Conservation (phyloP, 2,797 vertebrate species). For the Ibycter americanus region DNA sequence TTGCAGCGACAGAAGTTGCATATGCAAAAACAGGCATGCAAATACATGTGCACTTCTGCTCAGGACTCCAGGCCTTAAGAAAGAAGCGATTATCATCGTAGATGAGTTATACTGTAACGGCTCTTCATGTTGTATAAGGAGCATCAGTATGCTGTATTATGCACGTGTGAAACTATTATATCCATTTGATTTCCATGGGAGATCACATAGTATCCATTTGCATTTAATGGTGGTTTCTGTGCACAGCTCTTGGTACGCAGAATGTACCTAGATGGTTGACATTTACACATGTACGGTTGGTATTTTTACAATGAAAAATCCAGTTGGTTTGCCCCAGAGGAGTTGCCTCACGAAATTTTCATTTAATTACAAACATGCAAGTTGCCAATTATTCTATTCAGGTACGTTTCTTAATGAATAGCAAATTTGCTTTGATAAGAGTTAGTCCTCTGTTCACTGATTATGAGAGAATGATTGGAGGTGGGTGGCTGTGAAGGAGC, state of each 20-base stretch:
- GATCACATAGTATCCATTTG: slow-evolving; percentile 35
- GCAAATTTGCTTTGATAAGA: neutral
- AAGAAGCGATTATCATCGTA: slow-evolving; percentile 38
- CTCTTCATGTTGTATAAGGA: slow-evolving; percentile 46
- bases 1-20: slow-evolving; percentile 45
- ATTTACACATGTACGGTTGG: neutral
- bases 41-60: slow-evolving; percentile 35
- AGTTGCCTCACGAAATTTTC: neutral
- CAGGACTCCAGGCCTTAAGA: slow-evolving; percentile 48
- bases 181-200: slow-evolving; percentile 45
- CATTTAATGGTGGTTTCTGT: neutral
- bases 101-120: slow-evolving; percentile 37
- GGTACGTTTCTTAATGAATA: neutral
- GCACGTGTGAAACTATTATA: slow-evolving; percentile 22
- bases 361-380: neutral
- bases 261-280: neutral
- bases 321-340: neutral
- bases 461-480: neutral
- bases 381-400: neutral
- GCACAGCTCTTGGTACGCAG: neutral
- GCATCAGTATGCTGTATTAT: slow-evolving; percentile 52
- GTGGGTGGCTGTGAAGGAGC: neutral
- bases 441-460: neutral
- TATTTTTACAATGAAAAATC: neutral
- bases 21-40: slow-evolving; percentile 43